phyloP scores from a whole-genome alignment of 2,888 invertebrate genomes.

The Colostygia pectinataria region DNA sequence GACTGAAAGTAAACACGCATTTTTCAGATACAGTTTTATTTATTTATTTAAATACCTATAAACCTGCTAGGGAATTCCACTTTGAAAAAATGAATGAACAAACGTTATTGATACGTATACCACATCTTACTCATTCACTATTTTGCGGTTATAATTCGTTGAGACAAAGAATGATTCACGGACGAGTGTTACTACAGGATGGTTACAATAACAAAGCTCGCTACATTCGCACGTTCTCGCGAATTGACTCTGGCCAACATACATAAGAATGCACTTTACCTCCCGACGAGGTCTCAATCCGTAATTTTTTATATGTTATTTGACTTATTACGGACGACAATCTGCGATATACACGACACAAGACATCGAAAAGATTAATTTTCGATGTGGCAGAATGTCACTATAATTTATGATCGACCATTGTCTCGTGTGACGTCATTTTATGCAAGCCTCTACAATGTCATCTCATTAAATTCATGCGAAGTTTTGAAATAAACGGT shows the following conservation, averaged over 20 bases:
- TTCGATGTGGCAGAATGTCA: constrained; percentile 78
- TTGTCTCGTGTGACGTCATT: constrained; percentile 78
- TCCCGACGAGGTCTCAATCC: constrained; percentile 66
- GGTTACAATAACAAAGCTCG: constrained; percentile 52
- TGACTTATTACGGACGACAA: constrained; percentile 51
- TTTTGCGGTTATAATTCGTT: constrained; percentile 42
- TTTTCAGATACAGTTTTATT: too few relatives aligned
- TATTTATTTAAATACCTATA: too few relatives aligned
- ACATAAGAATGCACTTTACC: constrained; percentile 81
- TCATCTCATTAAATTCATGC: constrained; percentile 57
- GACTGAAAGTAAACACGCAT: too few relatives aligned
- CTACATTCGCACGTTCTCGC: constrained; percentile 72
- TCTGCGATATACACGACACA: constrained; percentile 66
- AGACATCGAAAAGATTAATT: constrained; percentile 77
- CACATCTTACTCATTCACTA: constrained; percentile 38
- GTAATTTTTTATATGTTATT: constrained; percentile 71
- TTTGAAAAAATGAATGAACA: too few relatives aligned
- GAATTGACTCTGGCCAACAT: constrained; percentile 68
- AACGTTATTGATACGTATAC: too few relatives aligned
- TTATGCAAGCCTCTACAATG: constrained; percentile 52
- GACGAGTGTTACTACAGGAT: constrained; percentile 42
- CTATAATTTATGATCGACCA: constrained; percentile 78
- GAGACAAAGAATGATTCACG: constrained; percentile 53
- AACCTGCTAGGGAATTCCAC: too few relatives aligned
- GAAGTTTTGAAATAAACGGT: constrained; percentile 40